Conservation (phyloP, 1,140 invertebrate genomes). For the Lordiphosa mommai region DNA sequence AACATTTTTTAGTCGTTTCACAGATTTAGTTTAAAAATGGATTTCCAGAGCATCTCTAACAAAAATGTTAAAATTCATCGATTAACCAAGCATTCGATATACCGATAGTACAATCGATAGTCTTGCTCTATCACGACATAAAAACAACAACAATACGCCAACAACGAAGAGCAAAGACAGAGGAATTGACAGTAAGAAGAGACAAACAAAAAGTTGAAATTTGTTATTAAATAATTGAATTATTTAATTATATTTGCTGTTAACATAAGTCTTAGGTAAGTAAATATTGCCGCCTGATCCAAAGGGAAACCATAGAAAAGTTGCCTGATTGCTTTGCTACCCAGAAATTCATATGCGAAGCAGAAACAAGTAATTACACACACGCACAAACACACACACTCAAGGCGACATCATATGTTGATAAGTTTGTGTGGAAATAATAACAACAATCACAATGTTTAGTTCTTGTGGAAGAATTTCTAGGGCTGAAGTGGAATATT, state of each 20-base stretch:
- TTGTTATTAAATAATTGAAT: too few relatives aligned
- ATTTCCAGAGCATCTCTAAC: too few relatives aligned
- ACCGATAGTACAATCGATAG: too few relatives aligned
- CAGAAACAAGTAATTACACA: slow-evolving; percentile 22
- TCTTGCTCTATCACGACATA: too few relatives aligned
- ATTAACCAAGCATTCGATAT: too few relatives aligned
- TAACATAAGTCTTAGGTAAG: slow-evolving; percentile 1
- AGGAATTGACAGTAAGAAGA: too few relatives aligned
- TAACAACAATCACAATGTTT: slow-evolving; percentile 10
- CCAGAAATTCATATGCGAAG: slow-evolving; percentile 11
- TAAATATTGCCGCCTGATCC: not conserved
- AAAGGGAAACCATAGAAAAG: slow-evolving; percentile 54
- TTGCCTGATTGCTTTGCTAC: not conserved
- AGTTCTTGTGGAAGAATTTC: not conserved
- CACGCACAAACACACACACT: slow-evolving; percentile 16
- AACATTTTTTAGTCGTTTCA: too few relatives aligned
- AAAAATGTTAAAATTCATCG: too few relatives aligned
- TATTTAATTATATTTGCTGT: not conserved
- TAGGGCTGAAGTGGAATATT: not conserved
- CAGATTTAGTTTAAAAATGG: too few relatives aligned
- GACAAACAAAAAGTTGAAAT: too few relatives aligned
- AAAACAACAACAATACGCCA: too few relatives aligned
- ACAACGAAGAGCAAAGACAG: too few relatives aligned
- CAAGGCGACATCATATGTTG: slow-evolving; percentile 38
- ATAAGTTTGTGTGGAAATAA: slow-evolving; percentile 30